Evolutionary conservation across 2,888 invertebrate species (phyloP).

Genomic region (Heliconius charithonia): DNA sequence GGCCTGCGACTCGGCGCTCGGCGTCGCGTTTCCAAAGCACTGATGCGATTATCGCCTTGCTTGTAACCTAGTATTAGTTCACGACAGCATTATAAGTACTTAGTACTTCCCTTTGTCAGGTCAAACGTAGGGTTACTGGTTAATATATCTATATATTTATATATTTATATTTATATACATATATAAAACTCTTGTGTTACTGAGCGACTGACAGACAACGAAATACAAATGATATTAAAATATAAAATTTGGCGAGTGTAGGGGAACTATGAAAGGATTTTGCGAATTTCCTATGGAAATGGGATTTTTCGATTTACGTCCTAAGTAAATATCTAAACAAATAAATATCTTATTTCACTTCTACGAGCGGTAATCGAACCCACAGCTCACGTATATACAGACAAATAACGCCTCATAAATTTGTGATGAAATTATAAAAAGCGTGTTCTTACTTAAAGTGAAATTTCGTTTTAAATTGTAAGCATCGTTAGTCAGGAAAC

Average conservation of each 20-base stretch:
- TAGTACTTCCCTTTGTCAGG: background rate
- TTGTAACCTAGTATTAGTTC: slow-evolving; percentile 7
- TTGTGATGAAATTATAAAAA: background rate
- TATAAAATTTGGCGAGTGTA: no score
- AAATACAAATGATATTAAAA: no score
- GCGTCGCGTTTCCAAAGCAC: slow-evolving; percentile 18
- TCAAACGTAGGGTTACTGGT: slow-evolving; percentile 11
- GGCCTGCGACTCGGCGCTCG: background rate
- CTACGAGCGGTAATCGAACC: background rate
- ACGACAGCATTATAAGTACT: background rate
- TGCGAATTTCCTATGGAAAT: no score
- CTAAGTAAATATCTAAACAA: no score
- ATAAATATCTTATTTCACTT: background rate
- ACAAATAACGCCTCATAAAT: background rate
- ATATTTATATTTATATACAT: background rate
- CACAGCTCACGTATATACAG: background rate
- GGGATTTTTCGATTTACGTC: no score
- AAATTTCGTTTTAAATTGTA: background rate
- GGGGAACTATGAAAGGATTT: no score
- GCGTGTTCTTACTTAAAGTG: background rate
- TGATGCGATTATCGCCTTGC: slow-evolving; percentile 22
- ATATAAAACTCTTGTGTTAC: no score
- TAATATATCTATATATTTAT: background rate
- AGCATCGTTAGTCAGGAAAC: background rate
- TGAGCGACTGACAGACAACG: no score